A percentile compares a stretch with the other conserved stretches of the same genome.
These are phyloP conservation scores for Catocala sponsa DNA, from an alignment of 2,888 invertebrate genomes.

Conservation along the genomic window DNA sequence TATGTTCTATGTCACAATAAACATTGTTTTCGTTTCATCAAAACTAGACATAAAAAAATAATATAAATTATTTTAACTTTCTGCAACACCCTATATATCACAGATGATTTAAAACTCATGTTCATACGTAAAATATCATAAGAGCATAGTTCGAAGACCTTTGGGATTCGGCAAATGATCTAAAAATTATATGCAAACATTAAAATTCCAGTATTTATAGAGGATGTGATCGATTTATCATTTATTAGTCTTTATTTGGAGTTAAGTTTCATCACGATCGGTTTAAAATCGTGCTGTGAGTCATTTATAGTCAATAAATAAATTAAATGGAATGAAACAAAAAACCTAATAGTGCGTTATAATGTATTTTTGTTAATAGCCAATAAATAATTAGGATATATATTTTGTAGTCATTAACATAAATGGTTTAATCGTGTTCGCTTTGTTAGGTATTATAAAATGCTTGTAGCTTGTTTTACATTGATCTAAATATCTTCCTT, in stretches of 20 bases:
- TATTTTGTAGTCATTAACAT: too few species aligned
- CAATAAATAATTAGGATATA: too few species aligned
- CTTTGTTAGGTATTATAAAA: too few species aligned
- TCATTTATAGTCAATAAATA: slow-evolving; percentile 30
- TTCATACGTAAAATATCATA: slow-evolving; percentile 11
- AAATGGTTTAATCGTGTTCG: too few species aligned
- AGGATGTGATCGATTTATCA: slow-evolving; percentile 52
- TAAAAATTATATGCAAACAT: slow-evolving; percentile 30
- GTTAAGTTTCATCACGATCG: slow-evolving; percentile 26
- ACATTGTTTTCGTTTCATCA: too few species aligned
- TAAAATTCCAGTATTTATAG: slow-evolving; percentile 50
- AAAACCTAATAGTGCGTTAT: slow-evolving; percentile 15
- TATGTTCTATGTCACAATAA: too few species aligned
- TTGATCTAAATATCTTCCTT: too few species aligned
- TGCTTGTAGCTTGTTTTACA: too few species aligned
- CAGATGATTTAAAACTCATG: slow-evolving; percentile 1
- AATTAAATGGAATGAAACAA: slow-evolving; percentile 30
- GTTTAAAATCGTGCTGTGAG: slow-evolving; percentile 25
- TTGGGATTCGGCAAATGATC: slow-evolving; percentile 43
- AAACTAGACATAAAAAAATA: too few species aligned
- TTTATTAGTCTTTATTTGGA: slow-evolving; percentile 32
- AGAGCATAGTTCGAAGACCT: slow-evolving; percentile 42
- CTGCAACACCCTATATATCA: background rate
- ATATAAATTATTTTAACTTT: too few species aligned
- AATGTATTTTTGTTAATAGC: background rate